Conservation (phyloP, 2,888 invertebrate species). For the Trichogramma evanescens region DNA sequence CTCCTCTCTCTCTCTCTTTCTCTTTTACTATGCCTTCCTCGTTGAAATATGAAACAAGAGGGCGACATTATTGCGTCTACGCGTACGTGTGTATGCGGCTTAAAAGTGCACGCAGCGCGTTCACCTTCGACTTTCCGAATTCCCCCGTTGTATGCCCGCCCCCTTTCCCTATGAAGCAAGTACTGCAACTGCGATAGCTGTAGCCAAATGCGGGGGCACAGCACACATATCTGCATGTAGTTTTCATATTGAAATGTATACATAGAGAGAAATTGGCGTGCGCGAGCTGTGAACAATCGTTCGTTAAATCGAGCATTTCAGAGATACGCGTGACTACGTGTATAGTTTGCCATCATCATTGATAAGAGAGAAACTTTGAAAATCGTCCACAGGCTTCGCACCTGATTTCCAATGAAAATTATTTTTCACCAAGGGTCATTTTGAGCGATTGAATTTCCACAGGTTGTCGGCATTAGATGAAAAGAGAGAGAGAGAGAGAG, state of each 20-base stretch:
- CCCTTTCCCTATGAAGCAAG: no score
- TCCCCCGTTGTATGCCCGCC: background rate
- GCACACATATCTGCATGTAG: slow-evolving; percentile 1
- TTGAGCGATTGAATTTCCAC: no score
- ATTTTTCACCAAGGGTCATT: no score
- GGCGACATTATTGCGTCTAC: slow-evolving; percentile 32
- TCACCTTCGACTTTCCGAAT: slow-evolving; percentile 8
- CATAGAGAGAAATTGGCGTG: background rate
- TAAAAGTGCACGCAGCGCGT: slow-evolving; percentile 23
- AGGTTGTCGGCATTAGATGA: no score
- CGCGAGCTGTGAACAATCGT: slow-evolving; percentile 15
- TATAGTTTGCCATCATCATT: background rate
- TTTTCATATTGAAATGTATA: slow-evolving; percentile 16
- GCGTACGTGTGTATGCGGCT: slow-evolving; percentile 18
- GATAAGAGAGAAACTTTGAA: background rate
- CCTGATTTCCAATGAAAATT: no score
- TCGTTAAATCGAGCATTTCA: slow-evolving; percentile 17
- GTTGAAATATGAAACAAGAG: slow-evolving; percentile 23
- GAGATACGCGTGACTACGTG: background rate
- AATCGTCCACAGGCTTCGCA: background rate
- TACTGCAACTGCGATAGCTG: background rate
- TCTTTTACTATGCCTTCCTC: background rate
- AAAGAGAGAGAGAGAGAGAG: background rate
- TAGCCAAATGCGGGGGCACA: background rate
- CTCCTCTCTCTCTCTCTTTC: background rate